phyloP scores from a whole-genome alignment of 2,797 vertebrate species.

The Otolemur crassicaudatus region DNA sequence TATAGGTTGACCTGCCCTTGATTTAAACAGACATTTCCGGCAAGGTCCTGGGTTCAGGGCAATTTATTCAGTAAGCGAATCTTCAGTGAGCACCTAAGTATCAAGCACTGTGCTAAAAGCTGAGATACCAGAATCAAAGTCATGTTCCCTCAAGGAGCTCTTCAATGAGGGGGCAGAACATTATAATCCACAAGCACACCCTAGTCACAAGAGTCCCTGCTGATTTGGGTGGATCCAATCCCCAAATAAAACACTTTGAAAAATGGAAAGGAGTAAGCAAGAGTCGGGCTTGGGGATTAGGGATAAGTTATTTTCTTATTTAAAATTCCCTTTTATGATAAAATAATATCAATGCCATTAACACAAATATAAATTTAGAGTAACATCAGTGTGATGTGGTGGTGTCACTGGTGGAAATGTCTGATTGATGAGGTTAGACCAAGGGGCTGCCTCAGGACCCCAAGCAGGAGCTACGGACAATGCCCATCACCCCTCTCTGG shows the following conservation, averaged over 20 bases:
- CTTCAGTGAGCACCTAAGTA: background rate
- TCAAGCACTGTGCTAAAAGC: too few species aligned
- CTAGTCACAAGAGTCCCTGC: background rate
- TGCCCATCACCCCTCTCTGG: background rate
- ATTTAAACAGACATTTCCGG: background rate
- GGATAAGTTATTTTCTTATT: background rate
- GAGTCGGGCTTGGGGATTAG: background rate
- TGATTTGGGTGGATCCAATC: background rate
- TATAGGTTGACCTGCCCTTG: background rate
- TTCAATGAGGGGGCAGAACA: background rate
- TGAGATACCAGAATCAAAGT: background rate
- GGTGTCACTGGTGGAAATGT: background rate
- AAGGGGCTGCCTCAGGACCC: background rate
- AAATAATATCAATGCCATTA: conserved; percentile 21
- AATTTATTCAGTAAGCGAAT: background rate
- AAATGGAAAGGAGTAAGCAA: background rate
- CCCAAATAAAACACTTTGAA: conserved; percentile 48
- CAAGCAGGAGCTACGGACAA: background rate
- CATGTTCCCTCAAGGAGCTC: background rate
- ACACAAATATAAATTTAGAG: conserved; percentile 11
- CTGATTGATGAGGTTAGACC: background rate
- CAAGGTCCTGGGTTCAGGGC: background rate
- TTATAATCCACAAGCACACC: background rate
- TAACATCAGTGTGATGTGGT: background rate
- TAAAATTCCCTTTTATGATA: conserved; percentile 13